Evolutionary conservation across 2,113 vertebrate genomes (phyloP).

Genomic region (Oncorhynchus masou): DNA sequence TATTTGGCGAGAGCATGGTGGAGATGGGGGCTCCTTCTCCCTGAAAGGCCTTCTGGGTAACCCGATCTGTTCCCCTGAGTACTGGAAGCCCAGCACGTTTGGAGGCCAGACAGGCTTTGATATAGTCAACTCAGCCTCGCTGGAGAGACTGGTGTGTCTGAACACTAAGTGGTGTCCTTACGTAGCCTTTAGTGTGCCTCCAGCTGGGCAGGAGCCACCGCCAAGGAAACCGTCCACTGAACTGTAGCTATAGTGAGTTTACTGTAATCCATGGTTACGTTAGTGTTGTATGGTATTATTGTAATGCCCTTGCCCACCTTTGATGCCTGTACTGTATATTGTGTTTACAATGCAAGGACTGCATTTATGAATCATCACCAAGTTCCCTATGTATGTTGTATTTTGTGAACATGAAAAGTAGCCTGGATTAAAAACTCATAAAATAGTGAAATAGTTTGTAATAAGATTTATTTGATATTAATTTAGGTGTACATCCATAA

Average conservation of each 20-base stretch:
- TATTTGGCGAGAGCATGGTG: constrained; percentile 97
- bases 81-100: constrained; percentile 97
- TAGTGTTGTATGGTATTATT: not conserved
- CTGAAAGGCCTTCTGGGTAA: constrained; percentile 95
- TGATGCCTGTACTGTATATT: not conserved
- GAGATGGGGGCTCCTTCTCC: constrained; percentile 93
- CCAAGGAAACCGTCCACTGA: constrained; percentile 44
- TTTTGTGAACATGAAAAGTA: not conserved
- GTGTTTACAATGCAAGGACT: not conserved
- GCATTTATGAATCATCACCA: not conserved
- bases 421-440: not conserved
- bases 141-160: constrained; percentile 87
- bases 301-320: not conserved
- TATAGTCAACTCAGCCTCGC: constrained; percentile 81
- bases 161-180: constrained; percentile 88
- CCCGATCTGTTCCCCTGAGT: constrained; percentile 91
- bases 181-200: constrained; percentile 80
- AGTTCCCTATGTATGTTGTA: not conserved
- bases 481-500: not conserved
- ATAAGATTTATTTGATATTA: not conserved
- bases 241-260: constrained; percentile 30
- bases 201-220: constrained; percentile 5
- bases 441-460: not conserved
- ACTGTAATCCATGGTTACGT: not conserved
- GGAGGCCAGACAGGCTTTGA: constrained; percentile 86